Evolutionary conservation across 37 sponge, comb jelly and placozoan genomes (phyloP), one percentile per base, ranked within the genome.

Genomic region (Halichondria panicea): DNA sequence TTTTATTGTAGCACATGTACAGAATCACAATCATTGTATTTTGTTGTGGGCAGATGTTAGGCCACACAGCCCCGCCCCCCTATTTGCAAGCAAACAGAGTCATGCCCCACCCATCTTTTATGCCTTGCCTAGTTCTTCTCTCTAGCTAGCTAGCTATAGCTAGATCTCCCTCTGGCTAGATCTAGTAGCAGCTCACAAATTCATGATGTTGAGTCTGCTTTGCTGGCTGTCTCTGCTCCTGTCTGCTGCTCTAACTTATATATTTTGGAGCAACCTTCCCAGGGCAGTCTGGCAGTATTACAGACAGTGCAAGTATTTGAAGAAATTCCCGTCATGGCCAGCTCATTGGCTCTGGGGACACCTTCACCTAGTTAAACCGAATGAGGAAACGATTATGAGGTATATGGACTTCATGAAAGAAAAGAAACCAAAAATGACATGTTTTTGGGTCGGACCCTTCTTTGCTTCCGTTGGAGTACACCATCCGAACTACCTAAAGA

Each of bases 381-480:
- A 63, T 35, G 63, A 63, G 8, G 63, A 63, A 2, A 63, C 63
- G 19, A 30, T 63, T 19, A 18, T 34, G 18, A 63, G 31, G 8
- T 63, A 19, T 18, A 28, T 19, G 19, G 35, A 18, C 32, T 63
- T 28, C 9, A 42, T 68, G 27, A 22, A 68, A 38, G 22, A 66
- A 30, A 44, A 66, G 9, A 32, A 52, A 2, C 40, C 25, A 4
- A 66, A 66, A 25, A 43, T 66, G 25, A 40, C 67, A 9, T 32
- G 27, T 27, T 11, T 44, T 19, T 79, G 80, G 80, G 19, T 55
- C n/a, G 68, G 70, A 6, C 61, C 69, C 11, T 55, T 79, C 60
- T 21, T 68, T 7, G 52, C 80, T 24, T 12, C 34, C 7, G 80
- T 79, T 0, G 70, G 40, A 22, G 31, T 69, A 24, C 31, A 43